Percentiles rank a stretch among this genome's conserved stretches.
phyloP scores from a whole-genome alignment of 2,797 vertebrate species.

The Alca torda region DNA sequence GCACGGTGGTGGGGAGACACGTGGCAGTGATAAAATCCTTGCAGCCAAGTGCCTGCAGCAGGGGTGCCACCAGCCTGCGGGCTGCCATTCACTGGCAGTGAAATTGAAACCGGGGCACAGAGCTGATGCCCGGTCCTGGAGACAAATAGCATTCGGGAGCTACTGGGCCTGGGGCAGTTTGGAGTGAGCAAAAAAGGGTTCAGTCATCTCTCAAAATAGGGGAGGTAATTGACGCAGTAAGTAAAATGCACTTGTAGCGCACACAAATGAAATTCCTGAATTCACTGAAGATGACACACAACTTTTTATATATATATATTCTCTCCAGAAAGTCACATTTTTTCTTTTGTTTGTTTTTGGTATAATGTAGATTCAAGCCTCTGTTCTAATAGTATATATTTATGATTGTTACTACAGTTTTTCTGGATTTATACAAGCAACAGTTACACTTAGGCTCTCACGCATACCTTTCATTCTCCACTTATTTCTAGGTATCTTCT shows the following conservation, averaged over 20 bases:
- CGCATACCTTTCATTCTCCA: not conserved
- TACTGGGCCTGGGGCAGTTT: not conserved
- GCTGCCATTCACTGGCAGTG: not conserved
- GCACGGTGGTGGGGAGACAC: not conserved
- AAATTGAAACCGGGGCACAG: not conserved
- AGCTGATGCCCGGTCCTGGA: not conserved
- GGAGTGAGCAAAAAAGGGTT: not conserved
- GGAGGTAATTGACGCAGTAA: no score
- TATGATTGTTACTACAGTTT: not conserved
- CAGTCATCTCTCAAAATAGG: not conserved
- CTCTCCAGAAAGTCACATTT: not conserved
- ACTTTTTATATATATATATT: not conserved
- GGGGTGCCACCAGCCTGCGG: accelerated
- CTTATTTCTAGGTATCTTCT: not conserved
- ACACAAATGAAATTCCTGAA: not conserved
- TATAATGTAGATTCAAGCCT: not conserved
- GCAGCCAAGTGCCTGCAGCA: not conserved
- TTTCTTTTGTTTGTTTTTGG: not conserved
- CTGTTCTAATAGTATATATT: not conserved
- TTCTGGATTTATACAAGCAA: not conserved
- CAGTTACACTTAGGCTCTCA: not conserved
- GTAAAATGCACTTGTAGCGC: not conserved
- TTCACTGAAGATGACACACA: not conserved
- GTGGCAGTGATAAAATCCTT: not conserved
- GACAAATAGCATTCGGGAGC: not conserved